Evolutionary conservation across 1,140 invertebrate species (phyloP).

Genomic region (Heliothis virescens): DNA sequence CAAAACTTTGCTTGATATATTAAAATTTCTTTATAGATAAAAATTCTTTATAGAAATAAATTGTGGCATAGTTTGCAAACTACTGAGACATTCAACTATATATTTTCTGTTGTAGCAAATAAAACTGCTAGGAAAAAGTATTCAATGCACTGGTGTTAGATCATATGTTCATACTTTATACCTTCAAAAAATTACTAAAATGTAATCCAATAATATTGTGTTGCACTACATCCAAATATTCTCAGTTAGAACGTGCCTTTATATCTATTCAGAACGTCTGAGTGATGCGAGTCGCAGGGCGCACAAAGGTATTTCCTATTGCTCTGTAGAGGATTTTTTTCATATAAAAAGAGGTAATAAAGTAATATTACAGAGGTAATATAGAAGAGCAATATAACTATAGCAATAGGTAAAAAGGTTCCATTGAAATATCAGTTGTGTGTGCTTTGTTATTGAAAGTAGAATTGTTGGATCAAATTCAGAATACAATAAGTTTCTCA

Average conservation of each 20-base stretch:
- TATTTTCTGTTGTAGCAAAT: no score
- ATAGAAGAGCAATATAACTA: constrained; percentile 7
- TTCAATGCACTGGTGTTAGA: no score
- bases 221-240: not conserved
- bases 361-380: constrained; percentile 29
- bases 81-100: no score
- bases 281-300: constrained; percentile 15
- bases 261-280: not conserved
- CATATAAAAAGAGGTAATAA: constrained; percentile 40
- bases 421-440: constrained; percentile 17
- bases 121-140: no score
- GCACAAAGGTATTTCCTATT: constrained; percentile 34
- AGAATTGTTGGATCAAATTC: not conserved
- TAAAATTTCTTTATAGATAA: no score
- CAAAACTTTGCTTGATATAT: no score
- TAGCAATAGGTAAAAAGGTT: constrained; percentile 22
- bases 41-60: no score
- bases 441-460: not conserved
- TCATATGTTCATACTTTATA: no score
- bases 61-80: no score
- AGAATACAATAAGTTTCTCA: not conserved
- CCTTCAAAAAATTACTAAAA: no score
- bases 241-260: not conserved
- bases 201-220: not conserved
- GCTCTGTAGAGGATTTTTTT: constrained; percentile 17